A percentile compares a stretch with the other conserved stretches of the same genome.
These are phyloP conservation scores for Hippocampus kuda DNA, from an alignment of 2,797 vertebrate genomes.

Conservation along the genomic window DNA sequence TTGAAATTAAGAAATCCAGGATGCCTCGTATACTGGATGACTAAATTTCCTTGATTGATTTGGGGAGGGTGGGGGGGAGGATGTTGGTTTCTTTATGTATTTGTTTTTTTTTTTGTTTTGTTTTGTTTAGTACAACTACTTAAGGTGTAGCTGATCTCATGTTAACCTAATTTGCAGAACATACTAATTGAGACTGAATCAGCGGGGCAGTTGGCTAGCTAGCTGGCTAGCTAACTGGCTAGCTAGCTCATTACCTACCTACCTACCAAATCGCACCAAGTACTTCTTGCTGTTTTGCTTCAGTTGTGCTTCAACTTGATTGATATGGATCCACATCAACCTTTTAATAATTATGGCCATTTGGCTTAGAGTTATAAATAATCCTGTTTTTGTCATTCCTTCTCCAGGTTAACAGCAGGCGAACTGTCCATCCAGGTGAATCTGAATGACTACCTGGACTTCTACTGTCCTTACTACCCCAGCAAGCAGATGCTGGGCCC, in stretches of 20 bases:
- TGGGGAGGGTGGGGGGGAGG: no score
- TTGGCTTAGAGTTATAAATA: neutral
- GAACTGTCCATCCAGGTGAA: constrained; percentile 75
- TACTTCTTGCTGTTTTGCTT: neutral
- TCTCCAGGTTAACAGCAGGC: constrained; percentile 73
- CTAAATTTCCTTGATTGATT: neutral
- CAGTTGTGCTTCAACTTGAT: neutral
- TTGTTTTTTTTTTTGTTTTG: neutral
- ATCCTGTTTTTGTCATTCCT: constrained; percentile 11
- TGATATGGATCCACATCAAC: neutral
- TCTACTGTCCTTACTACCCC: constrained; percentile 86
- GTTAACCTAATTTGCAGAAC: neutral
- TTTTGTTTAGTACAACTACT: neutral
- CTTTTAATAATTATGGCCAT: constrained; percentile 33
- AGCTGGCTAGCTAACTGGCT: neutral
- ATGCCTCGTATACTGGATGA: neutral
- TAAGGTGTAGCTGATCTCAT: neutral
- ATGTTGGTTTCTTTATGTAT: neutral
- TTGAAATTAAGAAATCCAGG: neutral
- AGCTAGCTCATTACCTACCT: no score
- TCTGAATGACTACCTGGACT: constrained; percentile 88
- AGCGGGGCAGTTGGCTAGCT: no score
- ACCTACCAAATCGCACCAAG: neutral
- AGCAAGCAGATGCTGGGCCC: constrained; percentile 18
- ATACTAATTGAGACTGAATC: neutral